Evolutionary conservation across 2,888 invertebrate species (phyloP).

Genomic region (Leucophenga montana): DNA sequence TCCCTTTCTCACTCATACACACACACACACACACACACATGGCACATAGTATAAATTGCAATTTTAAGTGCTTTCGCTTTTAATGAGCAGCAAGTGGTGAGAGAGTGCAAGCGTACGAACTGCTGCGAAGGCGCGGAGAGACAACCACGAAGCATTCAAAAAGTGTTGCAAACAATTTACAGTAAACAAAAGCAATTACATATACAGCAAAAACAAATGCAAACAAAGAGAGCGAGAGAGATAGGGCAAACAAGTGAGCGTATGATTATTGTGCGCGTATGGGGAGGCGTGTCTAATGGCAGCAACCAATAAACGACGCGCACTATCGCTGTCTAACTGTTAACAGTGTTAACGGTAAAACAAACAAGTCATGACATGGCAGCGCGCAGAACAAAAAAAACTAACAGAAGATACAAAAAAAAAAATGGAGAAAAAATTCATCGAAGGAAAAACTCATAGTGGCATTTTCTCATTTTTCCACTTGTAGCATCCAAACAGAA

Average conservation of each 20-base stretch:
- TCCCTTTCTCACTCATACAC: too few relatives aligned
- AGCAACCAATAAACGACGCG: conserved; percentile 20
- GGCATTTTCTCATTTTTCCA: conserved; percentile 21
- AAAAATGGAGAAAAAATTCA: background rate
- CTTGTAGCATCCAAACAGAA: conserved; percentile 22
- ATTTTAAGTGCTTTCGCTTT: conserved; percentile 67
- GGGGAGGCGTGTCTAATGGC: conserved; percentile 18
- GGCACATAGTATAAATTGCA: conserved; percentile 55
- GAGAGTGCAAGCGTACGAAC: background rate
- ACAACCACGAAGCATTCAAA: conserved; percentile 68
- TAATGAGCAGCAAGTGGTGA: conserved; percentile 40
- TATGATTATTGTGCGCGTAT: conserved; percentile 4
- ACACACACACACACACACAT: background rate
- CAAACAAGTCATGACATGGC: conserved; percentile 14
- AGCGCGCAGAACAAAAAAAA: background rate
- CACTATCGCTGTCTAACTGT: conserved; percentile 1
- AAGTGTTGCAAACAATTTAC: conserved; percentile 68
- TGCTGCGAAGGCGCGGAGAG: conserved; percentile 18
- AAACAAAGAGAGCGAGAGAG: conserved; percentile 29
- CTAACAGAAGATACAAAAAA: too few relatives aligned
- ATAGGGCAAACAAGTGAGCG: conserved; percentile 25
- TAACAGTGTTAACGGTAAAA: conserved; percentile 8
- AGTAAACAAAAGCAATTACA: conserved; percentile 64
- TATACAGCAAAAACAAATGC: conserved; percentile 27
- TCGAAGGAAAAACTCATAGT: conserved; percentile 10